These are phyloP conservation scores for Engystomops pustulosus DNA, from an alignment of 2,113 vertebrate genomes.

Conservation along the genomic window DNA sequence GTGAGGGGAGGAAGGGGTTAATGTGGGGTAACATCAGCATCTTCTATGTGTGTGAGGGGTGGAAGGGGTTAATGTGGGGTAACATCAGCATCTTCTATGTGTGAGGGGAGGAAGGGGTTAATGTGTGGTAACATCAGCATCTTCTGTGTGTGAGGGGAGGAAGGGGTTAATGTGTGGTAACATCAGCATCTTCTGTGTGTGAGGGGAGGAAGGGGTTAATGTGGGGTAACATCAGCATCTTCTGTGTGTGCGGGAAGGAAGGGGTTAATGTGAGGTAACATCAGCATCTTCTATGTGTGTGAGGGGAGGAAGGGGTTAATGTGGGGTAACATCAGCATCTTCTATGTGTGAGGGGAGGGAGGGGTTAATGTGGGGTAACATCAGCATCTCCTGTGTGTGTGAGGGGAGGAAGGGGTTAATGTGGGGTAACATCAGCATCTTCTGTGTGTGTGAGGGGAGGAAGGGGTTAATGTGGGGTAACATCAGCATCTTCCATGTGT, in stretches of 20 bases:
- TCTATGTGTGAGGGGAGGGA: not conserved
- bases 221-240: not conserved
- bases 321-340: not conserved
- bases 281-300: not conserved
- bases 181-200: not conserved
- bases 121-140: not conserved
- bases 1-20: not conserved
- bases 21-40: not conserved
- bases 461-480: not conserved
- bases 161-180: not conserved
- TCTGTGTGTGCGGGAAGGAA: not conserved
- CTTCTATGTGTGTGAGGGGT: not conserved
- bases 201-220: constrained; percentile 38
- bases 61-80: constrained; percentile 14
- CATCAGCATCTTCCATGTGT: not conserved
- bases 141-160: not conserved
- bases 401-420: not conserved
- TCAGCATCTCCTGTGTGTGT: not conserved
- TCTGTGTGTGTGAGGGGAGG: not conserved
- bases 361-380: constrained; percentile 13
- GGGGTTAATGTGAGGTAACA: not conserved
- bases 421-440: not conserved
- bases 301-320: constrained; percentile 4
- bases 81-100: constrained; percentile 1
- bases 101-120: constrained; percentile 6